A percentile compares a stretch with the other conserved stretches of the same genome.
These are phyloP conservation scores for Phalacrocorax pelagicus DNA, from an alignment of 2,113 vertebrate species.

Conservation along the genomic window DNA sequence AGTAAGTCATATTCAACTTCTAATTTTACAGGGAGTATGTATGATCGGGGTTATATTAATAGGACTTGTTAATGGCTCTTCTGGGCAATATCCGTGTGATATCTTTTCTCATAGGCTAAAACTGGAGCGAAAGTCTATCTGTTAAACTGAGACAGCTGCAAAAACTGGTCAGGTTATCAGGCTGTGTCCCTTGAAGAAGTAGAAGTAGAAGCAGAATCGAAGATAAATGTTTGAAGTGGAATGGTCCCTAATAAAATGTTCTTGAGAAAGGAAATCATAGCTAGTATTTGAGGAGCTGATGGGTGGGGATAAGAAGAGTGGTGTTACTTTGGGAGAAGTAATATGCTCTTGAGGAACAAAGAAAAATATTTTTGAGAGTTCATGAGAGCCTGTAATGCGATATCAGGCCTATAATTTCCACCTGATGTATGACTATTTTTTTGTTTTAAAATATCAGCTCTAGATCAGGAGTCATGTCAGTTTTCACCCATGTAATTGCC, in stretches of 20 bases:
- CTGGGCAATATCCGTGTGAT: background rate
- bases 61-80: background rate
- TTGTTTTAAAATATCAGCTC: background rate
- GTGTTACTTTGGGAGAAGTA: background rate
- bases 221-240: background rate
- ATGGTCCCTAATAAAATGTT: background rate
- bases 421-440: background rate
- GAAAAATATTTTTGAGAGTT: background rate
- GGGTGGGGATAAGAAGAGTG: background rate
- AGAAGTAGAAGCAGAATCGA: background rate
- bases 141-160: background rate
- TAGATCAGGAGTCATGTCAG: background rate
- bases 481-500: background rate
- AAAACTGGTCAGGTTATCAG: background rate
- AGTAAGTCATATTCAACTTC: constrained; percentile 74
- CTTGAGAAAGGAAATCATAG: background rate
- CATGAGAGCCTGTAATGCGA: background rate
- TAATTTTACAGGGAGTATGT: background rate
- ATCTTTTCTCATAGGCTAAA: background rate
- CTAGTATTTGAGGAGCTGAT: background rate
- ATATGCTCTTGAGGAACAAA: background rate
- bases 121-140: background rate
- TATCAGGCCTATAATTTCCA: background rate
- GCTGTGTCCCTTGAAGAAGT: background rate
- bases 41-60: background rate